These are phyloP conservation scores for Rhagologus leucostigma DNA, from an alignment of 2,113 vertebrate genomes.

Conservation along the genomic window DNA sequence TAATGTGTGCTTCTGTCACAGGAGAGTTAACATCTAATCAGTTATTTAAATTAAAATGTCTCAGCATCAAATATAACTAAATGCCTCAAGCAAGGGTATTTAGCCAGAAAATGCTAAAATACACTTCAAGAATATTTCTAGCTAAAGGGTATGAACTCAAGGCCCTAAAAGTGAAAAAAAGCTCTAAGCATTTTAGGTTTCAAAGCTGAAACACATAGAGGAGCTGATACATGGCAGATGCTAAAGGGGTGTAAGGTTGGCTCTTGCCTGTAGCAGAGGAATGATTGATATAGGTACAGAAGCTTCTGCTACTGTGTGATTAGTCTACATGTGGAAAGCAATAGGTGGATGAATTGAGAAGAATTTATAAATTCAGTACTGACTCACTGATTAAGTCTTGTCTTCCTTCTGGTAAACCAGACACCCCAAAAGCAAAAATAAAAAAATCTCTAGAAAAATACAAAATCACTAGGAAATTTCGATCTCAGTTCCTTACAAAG, in stretches of 20 bases:
- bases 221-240: background rate
- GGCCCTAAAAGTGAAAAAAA: background rate
- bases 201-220: background rate
- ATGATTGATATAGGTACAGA: background rate
- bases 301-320: background rate
- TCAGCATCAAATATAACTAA: background rate
- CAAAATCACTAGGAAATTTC: background rate
- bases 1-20: background rate
- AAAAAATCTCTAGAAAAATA: background rate
- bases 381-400: background rate
- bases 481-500: background rate
- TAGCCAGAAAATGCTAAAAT: constrained; percentile 1
- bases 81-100: background rate
- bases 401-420: background rate
- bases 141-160: background rate
- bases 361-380: background rate
- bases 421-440: background rate
- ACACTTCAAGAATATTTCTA: background rate
- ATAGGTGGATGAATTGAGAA: background rate
- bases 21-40: constrained; percentile 16
- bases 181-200: background rate
- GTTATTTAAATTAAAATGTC: constrained; percentile 39
- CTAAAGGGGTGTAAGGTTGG: background rate
- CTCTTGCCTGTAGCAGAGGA: background rate
- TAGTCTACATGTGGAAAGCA: background rate